These are phyloP conservation scores for Scaeva pyrastri DNA, from an alignment of 2,888 invertebrate genomes.

Conservation along the genomic window DNA sequence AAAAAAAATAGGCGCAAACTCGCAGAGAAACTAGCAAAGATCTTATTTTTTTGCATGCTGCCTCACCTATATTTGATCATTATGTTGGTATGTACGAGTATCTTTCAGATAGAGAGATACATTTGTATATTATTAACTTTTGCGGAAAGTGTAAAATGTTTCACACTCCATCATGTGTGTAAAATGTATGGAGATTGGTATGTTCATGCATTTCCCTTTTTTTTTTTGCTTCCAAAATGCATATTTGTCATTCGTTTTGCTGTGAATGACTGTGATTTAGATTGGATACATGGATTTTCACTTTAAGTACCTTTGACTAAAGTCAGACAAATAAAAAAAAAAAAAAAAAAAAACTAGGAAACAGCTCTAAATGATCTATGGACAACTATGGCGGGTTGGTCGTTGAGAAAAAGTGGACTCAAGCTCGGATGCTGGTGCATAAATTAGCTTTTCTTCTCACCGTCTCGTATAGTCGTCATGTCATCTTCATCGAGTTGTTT, in stretches of 20 bases:
- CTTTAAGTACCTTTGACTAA: constrained; percentile 34
- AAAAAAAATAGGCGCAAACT: constrained; percentile 50
- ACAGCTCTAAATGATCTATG: constrained; percentile 46
- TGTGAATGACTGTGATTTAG: constrained; percentile 28
- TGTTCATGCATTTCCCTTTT: constrained; percentile 17
- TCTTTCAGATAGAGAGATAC: constrained; percentile 56
- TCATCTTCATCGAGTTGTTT: background rate
- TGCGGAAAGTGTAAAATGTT: constrained; percentile 64
- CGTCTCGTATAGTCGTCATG: background rate
- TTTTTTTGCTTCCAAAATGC: constrained; percentile 40
- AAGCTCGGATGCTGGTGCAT: constrained; percentile 46
- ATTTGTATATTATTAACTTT: constrained; percentile 33
- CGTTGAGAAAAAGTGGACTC: constrained; percentile 54
- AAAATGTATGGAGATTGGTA: constrained; percentile 15
- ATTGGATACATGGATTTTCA: constrained; percentile 65
- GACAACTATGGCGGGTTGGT: constrained; percentile 18
- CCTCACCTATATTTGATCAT: constrained; percentile 68
- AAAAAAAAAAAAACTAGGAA: constrained; percentile 40
- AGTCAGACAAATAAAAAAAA: no score
- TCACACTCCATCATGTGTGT: constrained; percentile 35
- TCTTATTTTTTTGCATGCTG: constrained; percentile 62
- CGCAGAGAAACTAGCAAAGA: constrained; percentile 48
- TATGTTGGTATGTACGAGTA: background rate
- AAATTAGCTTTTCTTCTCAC: constrained; percentile 55
- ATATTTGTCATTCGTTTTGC: constrained; percentile 71